A percentile compares a stretch with the other conserved stretches of the same genome.
phyloP scores from a whole-genome alignment of 1,140 invertebrate genomes.

The Tetraneura akinire region DNA sequence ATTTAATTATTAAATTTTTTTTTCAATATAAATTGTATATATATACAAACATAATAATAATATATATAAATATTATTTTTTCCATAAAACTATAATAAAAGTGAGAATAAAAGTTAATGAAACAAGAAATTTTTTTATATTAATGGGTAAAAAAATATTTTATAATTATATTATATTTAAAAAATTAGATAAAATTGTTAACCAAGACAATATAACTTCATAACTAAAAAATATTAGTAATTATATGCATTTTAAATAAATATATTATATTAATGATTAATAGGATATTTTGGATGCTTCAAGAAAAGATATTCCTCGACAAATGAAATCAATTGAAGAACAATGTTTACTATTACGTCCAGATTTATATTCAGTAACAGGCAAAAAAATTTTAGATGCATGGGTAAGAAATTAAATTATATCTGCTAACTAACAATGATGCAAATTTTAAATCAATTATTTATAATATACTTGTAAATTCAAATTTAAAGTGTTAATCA shows the following conservation, averaged over 20 bases:
- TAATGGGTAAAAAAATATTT: background rate
- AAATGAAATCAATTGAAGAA: slow-evolving; percentile 17
- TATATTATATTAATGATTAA: background rate
- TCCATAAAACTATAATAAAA: no score
- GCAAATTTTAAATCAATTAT: no score
- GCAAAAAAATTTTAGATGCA: background rate
- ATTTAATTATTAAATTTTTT: no score
- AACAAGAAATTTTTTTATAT: background rate
- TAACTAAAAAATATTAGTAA: background rate
- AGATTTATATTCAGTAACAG: background rate
- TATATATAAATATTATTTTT: no score
- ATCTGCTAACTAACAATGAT: no score
- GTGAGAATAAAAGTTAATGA: background rate
- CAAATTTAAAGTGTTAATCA: no score
- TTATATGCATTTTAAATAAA: background rate
- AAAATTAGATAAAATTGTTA: background rate
- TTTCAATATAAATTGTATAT: no score
- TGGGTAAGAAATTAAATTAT: slow-evolving; percentile 12
- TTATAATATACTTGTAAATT: no score
- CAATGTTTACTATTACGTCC: background rate
- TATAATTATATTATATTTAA: background rate
- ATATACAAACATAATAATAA: no score
- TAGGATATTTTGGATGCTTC: slow-evolving; percentile 41
- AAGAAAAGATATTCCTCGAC: slow-evolving; percentile 6
- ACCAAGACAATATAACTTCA: background rate